phyloP scores from a whole-genome alignment of 1,140 invertebrate genomes.

The Plutomurus gul region DNA sequence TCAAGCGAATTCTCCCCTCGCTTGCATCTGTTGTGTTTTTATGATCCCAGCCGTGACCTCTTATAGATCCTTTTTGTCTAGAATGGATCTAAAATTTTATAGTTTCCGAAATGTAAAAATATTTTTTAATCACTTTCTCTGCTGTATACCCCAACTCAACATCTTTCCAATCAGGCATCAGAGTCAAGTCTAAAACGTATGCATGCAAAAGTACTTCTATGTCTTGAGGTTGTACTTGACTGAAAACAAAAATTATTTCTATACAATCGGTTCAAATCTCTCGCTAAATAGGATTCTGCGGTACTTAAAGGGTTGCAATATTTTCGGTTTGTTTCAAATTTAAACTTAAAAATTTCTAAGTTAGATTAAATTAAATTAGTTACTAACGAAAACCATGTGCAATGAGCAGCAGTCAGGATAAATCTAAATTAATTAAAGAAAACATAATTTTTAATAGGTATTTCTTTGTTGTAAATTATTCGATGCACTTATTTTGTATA shows the following conservation, averaged over 20 bases:
- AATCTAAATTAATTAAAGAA: background rate
- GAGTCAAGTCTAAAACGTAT: conserved; percentile 21
- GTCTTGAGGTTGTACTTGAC: background rate
- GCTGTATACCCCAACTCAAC: background rate
- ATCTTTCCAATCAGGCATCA: background rate
- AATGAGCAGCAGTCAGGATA: conserved; percentile 33
- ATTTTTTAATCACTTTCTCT: background rate
- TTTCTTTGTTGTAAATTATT: too few relatives aligned
- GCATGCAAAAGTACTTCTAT: conserved; percentile 26
- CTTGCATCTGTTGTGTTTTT: conserved; percentile 10
- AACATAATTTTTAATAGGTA: background rate
- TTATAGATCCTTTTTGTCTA: conserved; percentile 1
- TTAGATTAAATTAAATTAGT: too few relatives aligned
- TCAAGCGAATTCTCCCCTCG: conserved; percentile 31
- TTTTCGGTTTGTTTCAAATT: too few relatives aligned
- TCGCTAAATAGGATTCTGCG: too few relatives aligned
- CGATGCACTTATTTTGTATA: too few relatives aligned
- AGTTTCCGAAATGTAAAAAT: background rate
- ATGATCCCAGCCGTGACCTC: background rate
- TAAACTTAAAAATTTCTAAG: too few relatives aligned
- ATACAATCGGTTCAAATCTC: too few relatives aligned
- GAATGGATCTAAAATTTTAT: background rate
- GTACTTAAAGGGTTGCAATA: too few relatives aligned
- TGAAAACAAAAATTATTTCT: too few relatives aligned
- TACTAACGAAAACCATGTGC: too few relatives aligned